These are phyloP conservation scores for Distichodus sexfasciatus DNA, from an alignment of 2,797 vertebrate species.

Conservation along the genomic window DNA sequence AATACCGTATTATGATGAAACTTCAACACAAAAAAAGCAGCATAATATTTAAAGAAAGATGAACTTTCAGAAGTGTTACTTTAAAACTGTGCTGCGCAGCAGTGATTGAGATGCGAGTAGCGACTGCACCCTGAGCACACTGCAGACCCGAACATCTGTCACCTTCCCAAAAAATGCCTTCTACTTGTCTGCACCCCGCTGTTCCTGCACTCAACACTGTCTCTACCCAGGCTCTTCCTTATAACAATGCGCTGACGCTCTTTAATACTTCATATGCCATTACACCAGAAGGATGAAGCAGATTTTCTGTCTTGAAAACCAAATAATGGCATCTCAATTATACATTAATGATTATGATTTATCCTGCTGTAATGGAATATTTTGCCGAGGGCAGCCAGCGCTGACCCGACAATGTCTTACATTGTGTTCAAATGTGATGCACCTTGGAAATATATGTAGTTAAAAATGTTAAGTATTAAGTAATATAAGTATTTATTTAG, in stretches of 20 bases:
- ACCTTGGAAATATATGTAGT: no score
- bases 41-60: no score
- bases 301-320: conserved; percentile 34
- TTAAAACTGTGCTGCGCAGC: no score
- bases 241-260: conserved; percentile 23
- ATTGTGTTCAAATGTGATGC: conserved; percentile 40
- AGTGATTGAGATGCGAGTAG: neutral
- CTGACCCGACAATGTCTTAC: conserved; percentile 36
- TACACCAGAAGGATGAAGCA: conserved; percentile 19
- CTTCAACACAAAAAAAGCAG: no score
- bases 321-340: conserved; percentile 42
- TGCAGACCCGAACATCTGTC: neutral
- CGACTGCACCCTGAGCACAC: neutral
- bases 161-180: neutral
- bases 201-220: conserved; percentile 11
- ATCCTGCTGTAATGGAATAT: conserved; percentile 49
- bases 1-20: no score
- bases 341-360: conserved; percentile 45
- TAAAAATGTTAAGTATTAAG: no score
- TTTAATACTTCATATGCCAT: conserved; percentile 35
- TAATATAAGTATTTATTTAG: no score
- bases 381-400: conserved; percentile 35
- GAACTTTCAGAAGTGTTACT: no score
- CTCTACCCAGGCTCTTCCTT: conserved; percentile 35
- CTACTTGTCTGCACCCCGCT: neutral